Evolutionary conservation across 2,113 vertebrate species (phyloP), one percentile per base, ranked within the genome.

Genomic region (Oryzias celebensis): DNA sequence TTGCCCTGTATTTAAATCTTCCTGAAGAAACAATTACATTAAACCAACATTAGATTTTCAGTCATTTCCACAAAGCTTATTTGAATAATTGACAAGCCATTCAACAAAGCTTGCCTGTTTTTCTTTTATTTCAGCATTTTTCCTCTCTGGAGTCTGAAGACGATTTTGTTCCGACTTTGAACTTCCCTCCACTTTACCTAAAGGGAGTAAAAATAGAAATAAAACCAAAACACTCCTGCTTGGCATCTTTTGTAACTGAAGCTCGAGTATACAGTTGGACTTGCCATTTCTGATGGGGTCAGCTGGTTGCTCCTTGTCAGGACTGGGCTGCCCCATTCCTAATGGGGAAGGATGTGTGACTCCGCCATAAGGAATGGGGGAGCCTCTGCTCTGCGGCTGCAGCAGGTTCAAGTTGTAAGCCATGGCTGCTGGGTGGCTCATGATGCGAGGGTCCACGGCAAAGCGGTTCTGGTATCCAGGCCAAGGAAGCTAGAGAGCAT

Each of bases 371-470:
- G 96, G 94, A 57, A 96, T 91, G 17, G 97, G 96, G 2, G 97
- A 98, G 16, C 95, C 94, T 53, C 95, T 93, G 69, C 93, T 96
- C 22, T 96, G 95, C 3, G 95, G 90, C 76, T 97, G 96, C 62
- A 98, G 86, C 65, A 99, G 90, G 87, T 98, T 98, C 86, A 98
- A 94, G 77, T 97, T 98, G 89, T 99, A 99, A 53, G 97, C 96
- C 95, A 99, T 92, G n/a, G 96, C 95, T 77, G 97, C 96, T 71
- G 93, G 96, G 62, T 98, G 97, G 68, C 92, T 96, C 90, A 99
- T 95, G 87, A 98, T 89, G 52, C 96, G 95, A 75, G 96, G 97
- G 79, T 99, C 97, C 81, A 99, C 92, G 58, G 97, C 92, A 87
- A 99, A 98, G 82, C 97, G 95, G 89, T 95, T 94, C 93, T 98